These are phyloP conservation scores for Chroicocephalus ridibundus DNA, from an alignment of 2,113 vertebrate species.

Conservation along the genomic window DNA sequence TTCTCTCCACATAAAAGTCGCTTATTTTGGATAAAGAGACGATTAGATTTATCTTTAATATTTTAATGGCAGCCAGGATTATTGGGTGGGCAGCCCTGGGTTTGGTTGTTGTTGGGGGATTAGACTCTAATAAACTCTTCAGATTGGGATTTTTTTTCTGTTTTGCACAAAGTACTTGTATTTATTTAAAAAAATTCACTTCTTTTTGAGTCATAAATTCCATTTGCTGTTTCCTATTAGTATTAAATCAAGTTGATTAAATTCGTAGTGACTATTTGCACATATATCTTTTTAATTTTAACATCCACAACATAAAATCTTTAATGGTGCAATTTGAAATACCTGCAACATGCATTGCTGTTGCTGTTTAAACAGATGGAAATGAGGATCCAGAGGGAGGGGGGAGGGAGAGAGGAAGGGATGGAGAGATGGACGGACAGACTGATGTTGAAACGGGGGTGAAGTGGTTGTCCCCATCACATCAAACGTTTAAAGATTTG, in stretches of 20 bases:
- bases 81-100: constrained; percentile 73
- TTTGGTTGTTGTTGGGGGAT: constrained; percentile 73
- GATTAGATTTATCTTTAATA: constrained; percentile 89
- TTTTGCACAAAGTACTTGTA: constrained; percentile 76
- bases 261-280: constrained; percentile 80
- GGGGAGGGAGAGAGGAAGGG: background rate
- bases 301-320: constrained; percentile 80
- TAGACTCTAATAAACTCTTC: constrained; percentile 84
- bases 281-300: constrained; percentile 87
- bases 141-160: constrained; percentile 73
- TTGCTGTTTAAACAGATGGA: constrained; percentile 74
- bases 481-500: background rate
- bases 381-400: constrained; percentile 42
- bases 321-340: constrained; percentile 77
- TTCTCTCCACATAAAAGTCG: constrained; percentile 82
- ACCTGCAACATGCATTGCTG: constrained; percentile 64
- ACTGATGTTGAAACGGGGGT: background rate
- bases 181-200: constrained; percentile 75
- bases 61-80: constrained; percentile 87
- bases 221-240: constrained; percentile 83
- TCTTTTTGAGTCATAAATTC: constrained; percentile 82
- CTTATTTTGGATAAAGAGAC: constrained; percentile 88
- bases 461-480: background rate
- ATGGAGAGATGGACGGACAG: background rate
- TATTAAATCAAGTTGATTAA: constrained; percentile 87